Percentiles rank a stretch among this genome's conserved stretches.
phyloP scores from a whole-genome alignment of 2,888 invertebrate species.

The Drosophila subquinaria region DNA sequence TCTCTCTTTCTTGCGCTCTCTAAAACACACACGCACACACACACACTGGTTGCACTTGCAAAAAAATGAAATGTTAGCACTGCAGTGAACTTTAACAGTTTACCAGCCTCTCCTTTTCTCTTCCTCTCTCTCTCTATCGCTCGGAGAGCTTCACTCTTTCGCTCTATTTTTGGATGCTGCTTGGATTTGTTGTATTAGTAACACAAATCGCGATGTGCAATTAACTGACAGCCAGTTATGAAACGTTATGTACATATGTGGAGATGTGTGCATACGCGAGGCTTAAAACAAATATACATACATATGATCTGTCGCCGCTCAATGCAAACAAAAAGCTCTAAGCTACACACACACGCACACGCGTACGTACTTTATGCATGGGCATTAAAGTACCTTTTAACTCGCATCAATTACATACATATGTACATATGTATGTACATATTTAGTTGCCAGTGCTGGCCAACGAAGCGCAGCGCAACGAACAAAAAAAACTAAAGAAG shows the following conservation, averaged over 20 bases:
- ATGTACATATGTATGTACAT: conserved; percentile 18
- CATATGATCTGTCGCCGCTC: conserved; percentile 47
- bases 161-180: conserved; percentile 14
- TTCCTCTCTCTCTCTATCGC: background rate
- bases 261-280: conserved; percentile 29
- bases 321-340: conserved; percentile 54
- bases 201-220: conserved; percentile 40
- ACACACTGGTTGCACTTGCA: conserved; percentile 24
- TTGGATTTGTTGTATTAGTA: conserved; percentile 21
- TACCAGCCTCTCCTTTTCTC: background rate
- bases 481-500: conserved; percentile 23
- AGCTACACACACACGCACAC: conserved; percentile 25
- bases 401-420: conserved; percentile 43
- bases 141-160: background rate
- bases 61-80: conserved; percentile 16
- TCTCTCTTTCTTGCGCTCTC: conserved; percentile 24
- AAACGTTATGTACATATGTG: conserved; percentile 41
- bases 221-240: conserved; percentile 54
- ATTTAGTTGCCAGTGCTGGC: conserved; percentile 43
- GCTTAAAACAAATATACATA: conserved; percentile 42
- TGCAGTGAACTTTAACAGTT: conserved; percentile 15
- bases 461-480: conserved; percentile 54
- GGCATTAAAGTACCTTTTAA: conserved; percentile 42
- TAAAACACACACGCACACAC: conserved; percentile 18
- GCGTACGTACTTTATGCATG: conserved; percentile 16